These are phyloP conservation scores for Eilema caniola DNA, from an alignment of 2,888 invertebrate genomes.

Conservation along the genomic window DNA sequence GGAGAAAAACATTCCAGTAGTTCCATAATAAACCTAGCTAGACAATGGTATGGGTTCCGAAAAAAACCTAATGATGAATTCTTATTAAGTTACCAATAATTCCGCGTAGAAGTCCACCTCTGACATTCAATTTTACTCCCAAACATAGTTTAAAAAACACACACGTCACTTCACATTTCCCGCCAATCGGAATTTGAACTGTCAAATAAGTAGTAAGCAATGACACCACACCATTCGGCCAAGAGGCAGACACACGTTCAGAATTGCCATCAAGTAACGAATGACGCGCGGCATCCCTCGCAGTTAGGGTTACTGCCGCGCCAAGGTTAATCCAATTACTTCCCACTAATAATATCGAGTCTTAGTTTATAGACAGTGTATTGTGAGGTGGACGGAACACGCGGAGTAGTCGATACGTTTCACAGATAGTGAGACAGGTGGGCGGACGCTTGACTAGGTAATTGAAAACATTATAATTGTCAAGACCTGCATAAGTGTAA, in stretches of 20 bases:
- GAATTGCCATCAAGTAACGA: slow-evolving; percentile 70
- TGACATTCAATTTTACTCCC: slow-evolving; percentile 87
- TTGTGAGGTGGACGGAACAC: slow-evolving; percentile 35
- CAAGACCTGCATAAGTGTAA: too few relatives aligned
- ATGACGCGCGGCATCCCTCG: slow-evolving; percentile 64
- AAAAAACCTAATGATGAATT: neutral
- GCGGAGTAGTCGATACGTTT: slow-evolving; percentile 28
- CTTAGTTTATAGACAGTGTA: slow-evolving; percentile 51
- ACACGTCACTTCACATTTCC: slow-evolving; percentile 25
- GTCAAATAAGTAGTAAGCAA: slow-evolving; percentile 30
- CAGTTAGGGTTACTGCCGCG: slow-evolving; percentile 78
- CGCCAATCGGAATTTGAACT: slow-evolving; percentile 26
- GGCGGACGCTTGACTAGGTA: neutral
- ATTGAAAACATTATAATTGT: too few relatives aligned
- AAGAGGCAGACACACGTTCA: slow-evolving; percentile 55
- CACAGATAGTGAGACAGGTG: slow-evolving; percentile 20
- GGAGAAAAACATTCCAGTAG: too few relatives aligned
- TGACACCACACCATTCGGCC: slow-evolving; percentile 38
- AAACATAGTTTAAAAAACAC: slow-evolving; percentile 78
- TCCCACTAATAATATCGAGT: slow-evolving; percentile 67
- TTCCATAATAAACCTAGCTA: too few relatives aligned
- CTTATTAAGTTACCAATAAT: slow-evolving; percentile 52
- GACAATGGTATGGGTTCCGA: too few relatives aligned
- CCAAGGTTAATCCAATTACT: slow-evolving; percentile 85
- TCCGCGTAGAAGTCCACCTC: slow-evolving; percentile 82